Evolutionary conservation across 2,888 invertebrate genomes (phyloP), one percentile per base, ranked within the genome.

Genomic region (Alloscopus bannaensis): DNA sequence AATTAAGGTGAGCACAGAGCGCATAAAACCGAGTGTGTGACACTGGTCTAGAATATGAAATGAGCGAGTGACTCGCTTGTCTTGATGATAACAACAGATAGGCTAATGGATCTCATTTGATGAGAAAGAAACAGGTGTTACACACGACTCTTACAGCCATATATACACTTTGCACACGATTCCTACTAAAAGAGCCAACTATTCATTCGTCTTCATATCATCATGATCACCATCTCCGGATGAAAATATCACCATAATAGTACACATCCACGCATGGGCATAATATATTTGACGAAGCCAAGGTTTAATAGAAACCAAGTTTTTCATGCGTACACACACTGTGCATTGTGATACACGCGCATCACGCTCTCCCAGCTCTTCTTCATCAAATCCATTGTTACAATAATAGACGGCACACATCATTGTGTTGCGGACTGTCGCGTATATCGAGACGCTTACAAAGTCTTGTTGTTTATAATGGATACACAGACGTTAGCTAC

Each of bases 71-170:
- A 60, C 36, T 52, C 20, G 16, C 28, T 42, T n/a, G n/a, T n/a
- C n/a, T n/a, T 60, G 36, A 73, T 65, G 73, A 73, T 73, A 73
- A 73, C 73, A 73, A 57, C 65, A 73, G 73, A 73, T 73, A 73
- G 65, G 73, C 73, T 73, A 73, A 73, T 73, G 73, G 73, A 73
- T 73, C 73, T 65, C 73, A 73, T 73, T 73, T 73, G 73, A 73
- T 73, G 73, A 59, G 65, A 59, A 73, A 65, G 66, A 36, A 73
- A 73, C 73, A 73, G 73, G 73, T 73, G 73, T 73, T 75, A 60
- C 66, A 45, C 28, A 22, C 20, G 20, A 50, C 22, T 11, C 20
- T 45, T 11, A 45, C 18, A n/a, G n/a, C 18, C 11, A 50, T 22
- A 50, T 18, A 50, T 20, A 45, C n/a, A 18, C 22, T 50, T 22